phyloP scores from a whole-genome alignment of 2,797 vertebrate species.

The Chaetodon trifasciatus region DNA sequence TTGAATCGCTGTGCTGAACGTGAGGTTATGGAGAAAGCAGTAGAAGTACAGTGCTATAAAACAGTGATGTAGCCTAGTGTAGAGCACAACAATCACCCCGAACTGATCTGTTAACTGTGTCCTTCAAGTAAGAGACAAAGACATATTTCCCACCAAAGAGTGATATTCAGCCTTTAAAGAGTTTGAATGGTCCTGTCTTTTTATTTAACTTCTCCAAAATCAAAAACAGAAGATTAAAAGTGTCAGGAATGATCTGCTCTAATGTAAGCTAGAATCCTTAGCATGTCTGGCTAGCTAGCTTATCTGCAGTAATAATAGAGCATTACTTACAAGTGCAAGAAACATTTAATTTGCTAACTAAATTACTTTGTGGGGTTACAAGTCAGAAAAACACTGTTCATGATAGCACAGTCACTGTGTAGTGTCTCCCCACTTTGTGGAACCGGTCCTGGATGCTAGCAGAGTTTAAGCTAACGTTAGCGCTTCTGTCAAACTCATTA shows the following conservation, averaged over 20 bases:
- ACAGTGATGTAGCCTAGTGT: background rate
- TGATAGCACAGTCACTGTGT: background rate
- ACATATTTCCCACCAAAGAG: background rate
- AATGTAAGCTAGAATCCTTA: background rate
- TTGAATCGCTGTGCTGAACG: too few species aligned
- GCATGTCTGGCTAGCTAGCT: background rate
- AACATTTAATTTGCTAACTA: background rate
- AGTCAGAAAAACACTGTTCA: background rate
- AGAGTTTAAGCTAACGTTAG: background rate
- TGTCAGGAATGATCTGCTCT: background rate
- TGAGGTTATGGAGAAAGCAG: slow-evolving; percentile 5
- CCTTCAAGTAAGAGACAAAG: background rate
- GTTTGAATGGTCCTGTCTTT: background rate
- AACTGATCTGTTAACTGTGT: background rate
- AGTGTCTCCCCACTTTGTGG: background rate
- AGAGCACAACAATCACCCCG: background rate
- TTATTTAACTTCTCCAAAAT: too few species aligned
- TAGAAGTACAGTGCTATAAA: background rate
- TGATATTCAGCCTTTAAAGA: background rate
- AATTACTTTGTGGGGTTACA: background rate
- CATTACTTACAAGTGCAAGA: background rate
- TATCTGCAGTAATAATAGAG: background rate
- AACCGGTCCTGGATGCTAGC: background rate
- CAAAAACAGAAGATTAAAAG: background rate
- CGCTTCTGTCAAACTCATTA: background rate